A percentile compares a stretch with the other conserved stretches of the same genome.
phyloP scores from a whole-genome alignment of 2,113 vertebrate species.

The Erythrocercus mccallii region DNA sequence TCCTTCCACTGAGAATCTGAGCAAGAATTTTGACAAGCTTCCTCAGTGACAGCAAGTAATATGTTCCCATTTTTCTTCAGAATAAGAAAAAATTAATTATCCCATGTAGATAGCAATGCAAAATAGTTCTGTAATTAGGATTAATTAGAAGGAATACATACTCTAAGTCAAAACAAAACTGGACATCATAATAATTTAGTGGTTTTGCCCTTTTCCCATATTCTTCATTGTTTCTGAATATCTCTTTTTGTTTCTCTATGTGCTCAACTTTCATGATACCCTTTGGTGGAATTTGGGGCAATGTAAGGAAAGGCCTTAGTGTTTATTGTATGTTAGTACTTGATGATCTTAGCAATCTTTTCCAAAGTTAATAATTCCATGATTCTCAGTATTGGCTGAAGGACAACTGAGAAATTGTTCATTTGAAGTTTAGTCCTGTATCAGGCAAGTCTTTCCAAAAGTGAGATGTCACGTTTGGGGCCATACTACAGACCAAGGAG shows the following conservation, averaged over 20 bases:
- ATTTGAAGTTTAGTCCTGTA: neutral
- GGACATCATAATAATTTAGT: neutral
- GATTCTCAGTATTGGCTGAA: neutral
- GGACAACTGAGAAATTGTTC: neutral
- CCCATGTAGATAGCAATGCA: neutral
- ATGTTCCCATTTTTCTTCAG: neutral
- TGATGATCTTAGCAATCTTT: neutral
- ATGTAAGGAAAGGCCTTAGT: neutral
- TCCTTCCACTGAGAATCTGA: neutral
- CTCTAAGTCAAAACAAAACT: neutral
- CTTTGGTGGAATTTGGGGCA: neutral
- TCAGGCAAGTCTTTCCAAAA: neutral
- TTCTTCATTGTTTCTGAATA: neutral
- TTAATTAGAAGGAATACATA: neutral
- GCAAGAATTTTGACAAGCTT: neutral
- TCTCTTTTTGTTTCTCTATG: neutral
- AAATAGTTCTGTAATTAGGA: neutral
- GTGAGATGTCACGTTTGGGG: neutral
- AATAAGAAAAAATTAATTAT: neutral
- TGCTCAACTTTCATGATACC: neutral
- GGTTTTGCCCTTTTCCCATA: neutral
- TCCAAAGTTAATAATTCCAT: neutral
- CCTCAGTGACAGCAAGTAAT: neutral
- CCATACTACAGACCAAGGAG: fast-evolving
- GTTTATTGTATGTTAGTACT: neutral